These are phyloP conservation scores for Phyllotreta striolata DNA, from an alignment of 2,888 invertebrate species.

Conservation along the genomic window DNA sequence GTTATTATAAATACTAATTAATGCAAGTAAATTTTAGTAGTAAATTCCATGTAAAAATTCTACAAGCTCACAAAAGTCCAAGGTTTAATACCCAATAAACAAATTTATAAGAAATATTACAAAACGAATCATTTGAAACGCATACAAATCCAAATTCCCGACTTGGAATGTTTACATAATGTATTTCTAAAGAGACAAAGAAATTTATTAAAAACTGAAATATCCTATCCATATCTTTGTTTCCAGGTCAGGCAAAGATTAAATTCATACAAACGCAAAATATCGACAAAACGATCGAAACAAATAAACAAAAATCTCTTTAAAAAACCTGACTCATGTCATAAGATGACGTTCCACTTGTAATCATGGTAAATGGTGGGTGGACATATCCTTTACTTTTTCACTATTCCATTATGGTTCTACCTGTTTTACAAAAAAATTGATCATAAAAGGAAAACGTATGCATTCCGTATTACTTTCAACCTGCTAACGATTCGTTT, in stretches of 20 bases:
- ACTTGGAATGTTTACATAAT: conserved; percentile 14
- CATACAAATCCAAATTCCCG: not conserved
- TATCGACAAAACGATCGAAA: conserved; percentile 20
- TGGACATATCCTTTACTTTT: conserved; percentile 42
- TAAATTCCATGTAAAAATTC: not conserved
- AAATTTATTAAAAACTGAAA: not conserved
- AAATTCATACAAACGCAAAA: not conserved
- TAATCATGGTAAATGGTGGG: conserved; percentile 50
- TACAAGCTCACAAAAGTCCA: not conserved
- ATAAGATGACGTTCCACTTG: conserved; percentile 47
- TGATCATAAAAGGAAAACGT: conserved; percentile 30
- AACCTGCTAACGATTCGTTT: not conserved
- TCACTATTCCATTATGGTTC: not conserved
- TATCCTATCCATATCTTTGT: not conserved
- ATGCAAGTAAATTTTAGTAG: not conserved
- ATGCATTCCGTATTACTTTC: not conserved
- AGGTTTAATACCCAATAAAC: not conserved
- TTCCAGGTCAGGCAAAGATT: not conserved
- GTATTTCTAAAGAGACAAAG: conserved; percentile 3
- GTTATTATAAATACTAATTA: not conserved
- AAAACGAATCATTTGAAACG: not conserved
- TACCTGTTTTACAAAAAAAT: conserved; percentile 8
- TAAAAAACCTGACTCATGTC: conserved; percentile 48
- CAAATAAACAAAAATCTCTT: conserved; percentile 22
- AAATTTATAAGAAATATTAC: not conserved